These are phyloP conservation scores for Arctopsyche grandis DNA, from an alignment of 1,140 invertebrate genomes.

Conservation along the genomic window DNA sequence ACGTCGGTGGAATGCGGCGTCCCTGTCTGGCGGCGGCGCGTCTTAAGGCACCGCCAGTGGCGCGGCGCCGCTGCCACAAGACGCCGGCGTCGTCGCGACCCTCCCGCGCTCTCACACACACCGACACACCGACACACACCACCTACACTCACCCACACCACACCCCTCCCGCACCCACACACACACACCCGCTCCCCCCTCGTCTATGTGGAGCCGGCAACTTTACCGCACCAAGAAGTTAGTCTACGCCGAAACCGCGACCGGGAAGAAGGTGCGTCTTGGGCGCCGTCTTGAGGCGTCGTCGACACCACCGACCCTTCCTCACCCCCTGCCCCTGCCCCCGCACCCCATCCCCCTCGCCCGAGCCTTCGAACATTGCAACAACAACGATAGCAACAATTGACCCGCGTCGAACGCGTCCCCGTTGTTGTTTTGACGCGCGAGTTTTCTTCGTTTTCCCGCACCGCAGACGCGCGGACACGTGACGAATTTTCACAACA, in stretches of 20 bases:
- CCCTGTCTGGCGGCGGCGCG: constrained; percentile 17
- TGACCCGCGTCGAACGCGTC: neutral
- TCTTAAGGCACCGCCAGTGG: constrained; percentile 26
- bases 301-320: neutral
- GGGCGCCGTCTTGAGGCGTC: constrained; percentile 26
- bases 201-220: constrained; percentile 6
- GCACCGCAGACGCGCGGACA: neutral
- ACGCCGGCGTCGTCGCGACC: constrained; percentile 31
- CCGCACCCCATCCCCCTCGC: neutral
- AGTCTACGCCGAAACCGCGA: constrained; percentile 38
- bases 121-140: neutral
- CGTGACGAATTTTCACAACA: neutral
- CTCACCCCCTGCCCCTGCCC: neutral
- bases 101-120: neutral
- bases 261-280: constrained; percentile 43
- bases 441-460: neutral
- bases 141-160: neutral
- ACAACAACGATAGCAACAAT: neutral
- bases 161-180: neutral
- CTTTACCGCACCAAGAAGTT: constrained; percentile 34
- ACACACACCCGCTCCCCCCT: neutral
- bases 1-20: constrained; percentile 28
- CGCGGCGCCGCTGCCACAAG: constrained; percentile 43
- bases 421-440: neutral
- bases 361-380: neutral